Evolutionary conservation across 1,140 invertebrate species (phyloP).

Genomic region (Arctopsyche grandis): DNA sequence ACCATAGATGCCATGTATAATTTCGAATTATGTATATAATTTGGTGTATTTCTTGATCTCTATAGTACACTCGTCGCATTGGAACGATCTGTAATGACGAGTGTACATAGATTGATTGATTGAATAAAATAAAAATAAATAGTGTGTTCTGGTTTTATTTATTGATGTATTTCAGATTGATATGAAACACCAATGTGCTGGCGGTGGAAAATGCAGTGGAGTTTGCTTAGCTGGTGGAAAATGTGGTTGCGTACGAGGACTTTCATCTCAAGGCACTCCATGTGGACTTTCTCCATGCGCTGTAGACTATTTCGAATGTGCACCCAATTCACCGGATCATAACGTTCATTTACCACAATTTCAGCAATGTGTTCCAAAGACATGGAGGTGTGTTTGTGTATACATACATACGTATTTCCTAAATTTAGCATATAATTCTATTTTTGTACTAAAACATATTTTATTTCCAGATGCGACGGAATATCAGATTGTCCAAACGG

Average conservation of each 20-base stretch:
- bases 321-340: slow-evolving; percentile 57
- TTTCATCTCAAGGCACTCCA: slow-evolving; percentile 73
- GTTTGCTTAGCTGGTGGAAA: slow-evolving; percentile 61
- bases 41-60: no score
- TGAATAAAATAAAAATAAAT: no score
- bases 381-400: slow-evolving; percentile 71
- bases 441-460: background rate
- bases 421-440: background rate
- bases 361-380: slow-evolving; percentile 82
- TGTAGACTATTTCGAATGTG: slow-evolving; percentile 81
- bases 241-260: slow-evolving; percentile 83
- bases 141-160: background rate
- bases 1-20: no score
- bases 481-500: slow-evolving; percentile 85
- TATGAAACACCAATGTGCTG: slow-evolving; percentile 59
- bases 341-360: slow-evolving; percentile 55
- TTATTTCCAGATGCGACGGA: slow-evolving; percentile 74
- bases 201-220: slow-evolving; percentile 77
- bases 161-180: slow-evolving; percentile 53
- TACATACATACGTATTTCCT: background rate
- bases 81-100: no score
- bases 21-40: no score
- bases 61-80: no score
- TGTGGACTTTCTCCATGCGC: slow-evolving; percentile 81
- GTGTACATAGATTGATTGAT: no score